A percentile compares a stretch with the other conserved stretches of the same genome.
Evolutionary conservation across 2,797 vertebrate species (phyloP).

Genomic region (Eurystomus glaucurus): DNA sequence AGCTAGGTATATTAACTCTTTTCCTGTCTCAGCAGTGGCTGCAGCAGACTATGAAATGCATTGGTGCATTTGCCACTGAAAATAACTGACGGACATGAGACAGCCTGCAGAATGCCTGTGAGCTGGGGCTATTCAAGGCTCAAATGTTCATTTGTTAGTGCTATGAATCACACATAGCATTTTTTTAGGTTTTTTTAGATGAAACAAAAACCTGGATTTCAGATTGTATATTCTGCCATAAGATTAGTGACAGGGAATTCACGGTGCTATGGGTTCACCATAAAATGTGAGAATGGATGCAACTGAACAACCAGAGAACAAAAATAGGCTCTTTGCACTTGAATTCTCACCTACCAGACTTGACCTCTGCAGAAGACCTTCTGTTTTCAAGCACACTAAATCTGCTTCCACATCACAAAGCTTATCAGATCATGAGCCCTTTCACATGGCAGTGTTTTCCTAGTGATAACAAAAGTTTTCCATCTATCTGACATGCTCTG

Average conservation of each 20-base stretch:
- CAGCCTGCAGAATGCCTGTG: background rate
- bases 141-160: background rate
- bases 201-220: background rate
- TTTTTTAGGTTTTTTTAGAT: background rate
- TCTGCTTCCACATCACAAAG: background rate
- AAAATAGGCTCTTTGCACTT: background rate
- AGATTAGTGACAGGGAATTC: background rate
- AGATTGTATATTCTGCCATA: background rate
- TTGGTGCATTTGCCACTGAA: background rate
- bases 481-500: accelerated
- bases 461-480: background rate
- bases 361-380: background rate
- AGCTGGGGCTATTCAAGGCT: background rate
- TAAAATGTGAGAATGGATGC: background rate
- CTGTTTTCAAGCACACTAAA: background rate
- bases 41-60: background rate
- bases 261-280: background rate
- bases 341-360: background rate
- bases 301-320: background rate
- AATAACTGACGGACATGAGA: background rate
- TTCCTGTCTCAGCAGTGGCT: background rate
- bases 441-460: background rate
- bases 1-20: background rate
- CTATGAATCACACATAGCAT: accelerated
- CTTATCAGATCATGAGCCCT: background rate